Evolutionary conservation across 2,113 vertebrate genomes (phyloP).

Genomic region (Brachypteracias leptosomus): DNA sequence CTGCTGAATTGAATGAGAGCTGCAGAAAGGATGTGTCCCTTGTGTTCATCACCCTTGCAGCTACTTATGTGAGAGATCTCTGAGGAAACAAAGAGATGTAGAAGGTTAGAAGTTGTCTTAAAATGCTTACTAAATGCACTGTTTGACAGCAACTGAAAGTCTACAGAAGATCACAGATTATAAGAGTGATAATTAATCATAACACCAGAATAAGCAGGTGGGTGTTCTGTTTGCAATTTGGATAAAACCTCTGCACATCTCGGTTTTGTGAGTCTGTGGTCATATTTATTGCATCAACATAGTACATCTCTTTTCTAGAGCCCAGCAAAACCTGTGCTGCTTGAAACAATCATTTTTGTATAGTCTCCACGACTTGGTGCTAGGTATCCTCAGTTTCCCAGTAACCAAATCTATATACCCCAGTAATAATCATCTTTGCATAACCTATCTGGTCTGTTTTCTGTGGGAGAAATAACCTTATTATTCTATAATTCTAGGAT

Average conservation of each 20-base stretch:
- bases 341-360: neutral
- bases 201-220: neutral
- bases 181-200: neutral
- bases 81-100: neutral
- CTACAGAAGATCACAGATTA: neutral
- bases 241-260: neutral
- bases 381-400: neutral
- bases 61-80: neutral
- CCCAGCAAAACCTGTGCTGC: neutral
- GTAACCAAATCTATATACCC: neutral
- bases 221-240: neutral
- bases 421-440: neutral
- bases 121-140: neutral
- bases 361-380: neutral
- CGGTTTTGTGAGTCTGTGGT: neutral
- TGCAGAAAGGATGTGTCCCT: neutral
- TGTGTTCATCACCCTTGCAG: neutral
- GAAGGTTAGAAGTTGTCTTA: neutral
- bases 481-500: neutral
- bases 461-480: neutral
- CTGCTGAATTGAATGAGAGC: neutral
- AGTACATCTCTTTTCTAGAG: accelerated
- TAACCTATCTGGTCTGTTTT: neutral
- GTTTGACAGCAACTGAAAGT: neutral
- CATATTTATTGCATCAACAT: neutral